Conservation (phyloP, 2,797 vertebrate species). For the Xerus rutilus region DNA sequence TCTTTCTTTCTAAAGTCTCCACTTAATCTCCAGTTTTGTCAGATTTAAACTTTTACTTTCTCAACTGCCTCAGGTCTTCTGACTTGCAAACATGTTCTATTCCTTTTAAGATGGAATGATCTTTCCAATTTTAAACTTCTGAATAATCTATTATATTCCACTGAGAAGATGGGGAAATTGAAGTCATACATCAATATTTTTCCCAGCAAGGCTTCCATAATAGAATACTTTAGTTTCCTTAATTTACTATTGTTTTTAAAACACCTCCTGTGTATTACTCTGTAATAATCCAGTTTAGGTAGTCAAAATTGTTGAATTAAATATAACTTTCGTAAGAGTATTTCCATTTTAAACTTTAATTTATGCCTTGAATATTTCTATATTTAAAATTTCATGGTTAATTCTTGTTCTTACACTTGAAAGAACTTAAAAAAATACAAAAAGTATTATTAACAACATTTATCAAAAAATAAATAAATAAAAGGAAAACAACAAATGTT, state of each 20-base stretch:
- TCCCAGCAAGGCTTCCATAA: background rate
- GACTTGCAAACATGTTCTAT: background rate
- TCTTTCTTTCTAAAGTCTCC: slow-evolving; percentile 39
- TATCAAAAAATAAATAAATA: background rate
- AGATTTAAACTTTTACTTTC: slow-evolving; percentile 17
- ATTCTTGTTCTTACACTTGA: background rate
- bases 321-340: slow-evolving; percentile 2
- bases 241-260: background rate
- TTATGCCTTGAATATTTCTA: background rate
- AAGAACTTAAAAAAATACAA: background rate
- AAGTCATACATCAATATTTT: background rate
- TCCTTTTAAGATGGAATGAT: slow-evolving; percentile 40
- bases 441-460: slow-evolving; percentile 32
- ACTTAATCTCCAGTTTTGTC: slow-evolving; percentile 42
- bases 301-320: slow-evolving; percentile 2
- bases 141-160: slow-evolving; percentile 10
- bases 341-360: background rate
- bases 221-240: slow-evolving; percentile 24
- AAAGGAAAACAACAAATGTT: background rate
- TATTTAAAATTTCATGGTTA: background rate
- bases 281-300: background rate
- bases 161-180: slow-evolving; percentile 20
- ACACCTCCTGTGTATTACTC: background rate
- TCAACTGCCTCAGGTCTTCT: slow-evolving; percentile 31
- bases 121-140: background rate